Evolutionary conservation across 2,113 vertebrate genomes (phyloP).

Genomic region (Channa maculata): DNA sequence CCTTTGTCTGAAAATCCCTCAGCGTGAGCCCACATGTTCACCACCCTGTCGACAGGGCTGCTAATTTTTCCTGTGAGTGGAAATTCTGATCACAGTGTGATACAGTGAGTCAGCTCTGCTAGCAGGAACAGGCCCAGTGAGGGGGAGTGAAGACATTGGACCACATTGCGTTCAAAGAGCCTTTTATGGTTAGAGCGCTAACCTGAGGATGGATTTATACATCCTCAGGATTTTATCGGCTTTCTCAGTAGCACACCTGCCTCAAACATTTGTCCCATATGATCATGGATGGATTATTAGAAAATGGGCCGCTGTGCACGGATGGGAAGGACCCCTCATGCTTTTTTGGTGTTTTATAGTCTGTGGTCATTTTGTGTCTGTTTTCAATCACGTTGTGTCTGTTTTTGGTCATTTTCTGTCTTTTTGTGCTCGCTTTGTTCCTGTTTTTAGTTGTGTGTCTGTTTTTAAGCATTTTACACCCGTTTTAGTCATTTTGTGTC

Average conservation of each 20-base stretch:
- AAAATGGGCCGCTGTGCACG: no score
- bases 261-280: no score
- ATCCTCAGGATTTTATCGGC: constrained; percentile 20
- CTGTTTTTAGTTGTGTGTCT: no score
- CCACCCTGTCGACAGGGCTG: constrained; percentile 19
- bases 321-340: no score
- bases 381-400: no score
- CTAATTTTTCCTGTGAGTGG: constrained; percentile 42
- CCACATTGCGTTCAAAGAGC: constrained; percentile 9
- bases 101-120: constrained; percentile 33
- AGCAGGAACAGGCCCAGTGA: constrained; percentile 15
- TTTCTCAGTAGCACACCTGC: constrained; percentile 21
- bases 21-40: constrained; percentile 18
- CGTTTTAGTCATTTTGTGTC: no score
- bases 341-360: no score
- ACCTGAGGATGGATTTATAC: constrained; percentile 47
- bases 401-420: no score
- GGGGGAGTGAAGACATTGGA: constrained; percentile 28
- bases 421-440: no score
- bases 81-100: constrained; percentile 51
- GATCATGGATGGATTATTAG: no score
- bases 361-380: no score
- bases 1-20: constrained; percentile 13
- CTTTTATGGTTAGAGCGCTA: constrained; percentile 21
- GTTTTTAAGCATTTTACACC: no score